Conservation (phyloP, 2,797 vertebrate species). For the Lycodopsis pacificus region DNA sequence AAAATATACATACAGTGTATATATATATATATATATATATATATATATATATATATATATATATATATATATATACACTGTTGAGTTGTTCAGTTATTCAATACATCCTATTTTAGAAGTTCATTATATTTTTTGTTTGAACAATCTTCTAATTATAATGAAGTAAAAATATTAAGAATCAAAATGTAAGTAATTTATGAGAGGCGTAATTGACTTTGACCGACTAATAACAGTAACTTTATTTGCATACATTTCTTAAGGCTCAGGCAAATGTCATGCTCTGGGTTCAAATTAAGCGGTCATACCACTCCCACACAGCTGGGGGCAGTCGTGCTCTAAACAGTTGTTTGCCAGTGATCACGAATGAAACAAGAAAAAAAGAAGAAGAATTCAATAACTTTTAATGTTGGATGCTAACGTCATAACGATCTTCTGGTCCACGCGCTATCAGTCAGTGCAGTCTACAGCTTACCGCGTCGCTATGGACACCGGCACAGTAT, state of each 20-base stretch:
- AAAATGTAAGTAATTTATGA: background rate
- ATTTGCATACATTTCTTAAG: too few species aligned
- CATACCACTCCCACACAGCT: slow-evolving; percentile 27
- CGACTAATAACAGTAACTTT: too few species aligned
- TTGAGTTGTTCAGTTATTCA: background rate
- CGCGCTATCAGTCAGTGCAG: background rate
- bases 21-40: too few species aligned
- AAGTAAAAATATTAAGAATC: background rate
- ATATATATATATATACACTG: too few species aligned
- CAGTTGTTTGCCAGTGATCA: background rate
- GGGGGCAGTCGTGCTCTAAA: slow-evolving; percentile 38
- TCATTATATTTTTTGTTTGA: background rate
- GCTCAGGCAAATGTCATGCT: too few species aligned
- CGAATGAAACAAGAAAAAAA: background rate
- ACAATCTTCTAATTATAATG: background rate
- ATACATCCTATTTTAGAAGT: background rate
- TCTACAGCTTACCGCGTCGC: background rate
- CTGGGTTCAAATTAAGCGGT: too few species aligned
- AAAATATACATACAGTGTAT: too few species aligned
- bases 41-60: too few species aligned
- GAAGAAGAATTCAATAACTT: slow-evolving; percentile 28
- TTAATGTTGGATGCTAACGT: slow-evolving; percentile 20
- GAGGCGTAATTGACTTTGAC: background rate
- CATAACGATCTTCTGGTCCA: background rate
- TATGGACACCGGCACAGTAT: slow-evolving; percentile 3